These are phyloP conservation scores for Valencia hispanica DNA, from an alignment of 2,797 vertebrate species.

Conservation along the genomic window DNA sequence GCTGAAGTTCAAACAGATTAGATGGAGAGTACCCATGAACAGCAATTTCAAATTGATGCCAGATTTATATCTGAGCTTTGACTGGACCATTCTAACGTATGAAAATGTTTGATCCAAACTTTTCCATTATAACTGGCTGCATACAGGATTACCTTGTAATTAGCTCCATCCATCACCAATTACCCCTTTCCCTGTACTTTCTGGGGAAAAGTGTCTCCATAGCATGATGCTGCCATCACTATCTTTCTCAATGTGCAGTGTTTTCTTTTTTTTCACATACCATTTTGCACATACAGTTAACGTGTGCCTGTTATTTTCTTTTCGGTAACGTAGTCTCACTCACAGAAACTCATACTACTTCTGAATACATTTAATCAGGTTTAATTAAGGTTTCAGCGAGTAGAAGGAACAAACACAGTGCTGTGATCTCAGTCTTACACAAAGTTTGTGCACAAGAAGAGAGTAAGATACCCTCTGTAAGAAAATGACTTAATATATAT, in stretches of 20 bases:
- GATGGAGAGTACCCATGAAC: neutral
- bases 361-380: too few species aligned
- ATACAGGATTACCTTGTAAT: neutral
- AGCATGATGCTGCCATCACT: neutral
- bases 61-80: neutral
- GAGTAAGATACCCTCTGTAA: too few species aligned
- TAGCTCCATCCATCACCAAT: neutral
- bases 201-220: too few species aligned
- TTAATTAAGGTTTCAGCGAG: too few species aligned
- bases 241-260: neutral
- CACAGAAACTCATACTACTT: too few species aligned
- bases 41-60: neutral
- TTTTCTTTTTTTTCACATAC: neutral
- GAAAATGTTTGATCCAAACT: neutral
- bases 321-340: too few species aligned
- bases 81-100: neutral
- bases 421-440: too few species aligned
- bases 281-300: neutral
- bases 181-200: neutral
- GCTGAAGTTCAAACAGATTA: neutral
- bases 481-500: too few species aligned
- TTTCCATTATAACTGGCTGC: neutral
- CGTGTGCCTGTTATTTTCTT: too few species aligned
- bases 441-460: too few species aligned
- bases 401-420: too few species aligned